Base-by-base conservation (phyloP, 2,113 vertebrate species). In the Noctilio leporinus region DNA sequence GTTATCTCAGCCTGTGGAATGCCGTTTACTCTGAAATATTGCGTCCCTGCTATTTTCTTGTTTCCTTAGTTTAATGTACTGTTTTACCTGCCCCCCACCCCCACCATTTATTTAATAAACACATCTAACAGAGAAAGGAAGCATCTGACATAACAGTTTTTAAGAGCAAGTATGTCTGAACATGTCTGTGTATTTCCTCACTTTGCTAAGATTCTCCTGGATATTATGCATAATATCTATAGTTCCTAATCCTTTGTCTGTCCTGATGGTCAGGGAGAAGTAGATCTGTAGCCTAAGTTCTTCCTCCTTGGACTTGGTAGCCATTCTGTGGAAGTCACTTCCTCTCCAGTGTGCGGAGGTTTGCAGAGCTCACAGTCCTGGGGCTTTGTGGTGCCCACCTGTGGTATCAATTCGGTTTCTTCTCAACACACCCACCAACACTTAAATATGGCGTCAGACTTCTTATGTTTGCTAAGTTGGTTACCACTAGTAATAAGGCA, bases 191-290 rank as follows among this genome's bases (percentile, higher is more conserved):
- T 55, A 67, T 80, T 10, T 3, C 65, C 10, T 87, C 17, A 51
- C 45, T 92, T 51, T 11, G 12, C 22, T 82, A 22, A 77, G 35
- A 62, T 89, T 73, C 88, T 93, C 22, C 30, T 64, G 51, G 11
- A 26, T 19, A 9, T 30, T 73, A 10, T 51, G 30, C 10, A 22
- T 95, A 10, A 70, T 53, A 73, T 49, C 22, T 15, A 4, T 20
- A 72, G 40, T 47, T 35, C 20, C 30, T 4, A 76, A 0, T 45
- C 14, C 35, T 83, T 91, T 88, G 10, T 19, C 4, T 51, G 12
- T 51, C 47, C 8, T 59, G 15, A 82, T 6, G 17, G 4, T 16
- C 6, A 38, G 78, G 26, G 4, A 17, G 1, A 33, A 62, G 24
- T 28, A 40, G 49, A 51, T 26, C 9, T 65, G 24, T 45, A 30